Percentiles rank a stretch among this genome's conserved stretches.
Evolutionary conservation across 2,888 invertebrate species (phyloP).

Genomic region (Mellilla xanthometata): DNA sequence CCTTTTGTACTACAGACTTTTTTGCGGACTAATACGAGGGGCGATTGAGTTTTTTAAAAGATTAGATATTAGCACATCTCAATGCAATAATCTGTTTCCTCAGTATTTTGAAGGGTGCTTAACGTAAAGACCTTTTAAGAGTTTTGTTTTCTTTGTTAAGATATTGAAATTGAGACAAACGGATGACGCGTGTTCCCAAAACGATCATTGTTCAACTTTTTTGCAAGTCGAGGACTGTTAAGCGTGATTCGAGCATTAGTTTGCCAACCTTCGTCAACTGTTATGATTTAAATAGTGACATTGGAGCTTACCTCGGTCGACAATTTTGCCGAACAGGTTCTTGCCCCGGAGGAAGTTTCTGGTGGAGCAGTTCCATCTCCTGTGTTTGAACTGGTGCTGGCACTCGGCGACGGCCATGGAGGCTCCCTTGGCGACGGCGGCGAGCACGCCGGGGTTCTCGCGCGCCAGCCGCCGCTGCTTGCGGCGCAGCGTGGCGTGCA

Average conservation of each 20-base stretch:
- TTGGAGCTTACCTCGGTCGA: constrained; percentile 94
- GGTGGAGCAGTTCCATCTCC: constrained; percentile 98
- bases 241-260: constrained; percentile 61
- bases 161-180: constrained; percentile 64
- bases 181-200: constrained; percentile 66
- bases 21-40: constrained; percentile 38
- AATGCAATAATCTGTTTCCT: constrained; percentile 60
- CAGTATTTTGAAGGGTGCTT: constrained; percentile 50
- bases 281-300: constrained; percentile 47
- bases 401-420: constrained; percentile 96
- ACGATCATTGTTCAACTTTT: constrained; percentile 48
- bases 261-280: constrained; percentile 56
- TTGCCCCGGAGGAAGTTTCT: constrained; percentile 95
- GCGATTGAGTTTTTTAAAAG: constrained; percentile 62
- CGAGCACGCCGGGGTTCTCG: constrained; percentile 95
- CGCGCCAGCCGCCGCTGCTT: constrained; percentile 94
- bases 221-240: constrained; percentile 41
- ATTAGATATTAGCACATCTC: constrained; percentile 56
- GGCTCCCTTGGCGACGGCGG: constrained; percentile 95
- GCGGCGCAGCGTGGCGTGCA: constrained; percentile 91
- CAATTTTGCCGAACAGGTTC: constrained; percentile 97
- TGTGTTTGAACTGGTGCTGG: constrained; percentile 95
- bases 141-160: constrained; percentile 62
- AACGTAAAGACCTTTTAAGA: constrained; percentile 54
- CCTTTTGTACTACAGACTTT: constrained; percentile 52